Evolutionary conservation across 2,888 invertebrate genomes (phyloP).

Genomic region (Lasioglossum lativentre): DNA sequence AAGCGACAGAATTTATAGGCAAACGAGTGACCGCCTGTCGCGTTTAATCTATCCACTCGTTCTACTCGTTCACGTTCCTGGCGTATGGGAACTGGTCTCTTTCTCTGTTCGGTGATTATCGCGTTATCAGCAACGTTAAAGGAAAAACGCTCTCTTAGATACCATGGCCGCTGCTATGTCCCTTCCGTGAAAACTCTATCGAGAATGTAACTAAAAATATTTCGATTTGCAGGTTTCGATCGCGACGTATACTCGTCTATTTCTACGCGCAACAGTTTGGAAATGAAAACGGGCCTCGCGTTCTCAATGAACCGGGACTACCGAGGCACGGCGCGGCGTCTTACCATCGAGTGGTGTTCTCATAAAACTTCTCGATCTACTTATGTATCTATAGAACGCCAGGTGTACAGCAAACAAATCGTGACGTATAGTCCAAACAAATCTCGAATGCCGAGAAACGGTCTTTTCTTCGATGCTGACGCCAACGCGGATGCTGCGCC

Average conservation of each 20-base stretch:
- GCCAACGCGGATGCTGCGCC: conserved; percentile 1
- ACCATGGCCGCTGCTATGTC: neutral
- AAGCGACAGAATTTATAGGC: conserved; percentile 10
- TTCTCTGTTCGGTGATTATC: neutral
- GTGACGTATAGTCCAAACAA: conserved; percentile 63
- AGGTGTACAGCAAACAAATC: conserved; percentile 66
- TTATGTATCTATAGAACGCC: conserved; percentile 56
- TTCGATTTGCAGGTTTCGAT: neutral
- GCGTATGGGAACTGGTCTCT: neutral
- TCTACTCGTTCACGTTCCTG: neutral
- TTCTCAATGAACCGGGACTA: neutral
- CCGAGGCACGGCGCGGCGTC: too few species aligned
- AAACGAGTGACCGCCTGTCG: neutral
- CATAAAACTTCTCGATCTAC: conserved; percentile 38
- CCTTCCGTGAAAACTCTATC: neutral
- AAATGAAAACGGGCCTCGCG: neutral
- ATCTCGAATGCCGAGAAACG: conserved; percentile 40
- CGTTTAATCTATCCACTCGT: neutral
- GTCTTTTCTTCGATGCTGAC: conserved; percentile 27
- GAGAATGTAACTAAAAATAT: neutral
- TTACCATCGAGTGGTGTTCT: neutral
- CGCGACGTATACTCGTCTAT: neutral
- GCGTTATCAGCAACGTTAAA: neutral
- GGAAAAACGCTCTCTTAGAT: neutral
- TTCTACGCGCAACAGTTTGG: neutral